These are phyloP conservation scores for Lithobates sylvaticus DNA, from an alignment of 2,797 vertebrate genomes.

Conservation along the genomic window DNA sequence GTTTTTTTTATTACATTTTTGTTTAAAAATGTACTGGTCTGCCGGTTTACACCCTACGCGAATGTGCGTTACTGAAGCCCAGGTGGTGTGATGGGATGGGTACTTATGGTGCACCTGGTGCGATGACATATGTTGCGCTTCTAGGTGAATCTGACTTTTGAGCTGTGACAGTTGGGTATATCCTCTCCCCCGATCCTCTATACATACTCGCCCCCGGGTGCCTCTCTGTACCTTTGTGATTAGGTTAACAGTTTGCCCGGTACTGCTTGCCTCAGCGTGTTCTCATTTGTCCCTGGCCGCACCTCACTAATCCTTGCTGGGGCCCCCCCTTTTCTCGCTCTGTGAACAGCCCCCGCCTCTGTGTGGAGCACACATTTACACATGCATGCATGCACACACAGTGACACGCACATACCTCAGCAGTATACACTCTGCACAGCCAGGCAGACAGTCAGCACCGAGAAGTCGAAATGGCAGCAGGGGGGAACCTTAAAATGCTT, in stretches of 20 bases:
- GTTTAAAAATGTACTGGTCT: too few species aligned
- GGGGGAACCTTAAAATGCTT: slow-evolving; percentile 43
- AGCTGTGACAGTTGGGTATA: slow-evolving; percentile 43
- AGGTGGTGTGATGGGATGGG: neutral
- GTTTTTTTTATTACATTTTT: too few species aligned
- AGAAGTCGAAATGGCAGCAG: slow-evolving; percentile 50
- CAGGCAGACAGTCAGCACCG: slow-evolving; percentile 26
- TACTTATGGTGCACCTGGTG: neutral
- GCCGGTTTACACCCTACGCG: neutral
- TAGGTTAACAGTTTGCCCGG: slow-evolving; percentile 53
- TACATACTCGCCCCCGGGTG: slow-evolving; percentile 22
- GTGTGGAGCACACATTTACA: slow-evolving; percentile 56
- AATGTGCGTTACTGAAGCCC: neutral
- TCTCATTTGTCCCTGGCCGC: slow-evolving; percentile 52
- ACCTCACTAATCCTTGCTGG: slow-evolving; percentile 55
- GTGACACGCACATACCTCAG: slow-evolving; percentile 38
- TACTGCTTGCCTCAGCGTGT: slow-evolving; percentile 57
- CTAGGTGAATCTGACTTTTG: slow-evolving; percentile 13
- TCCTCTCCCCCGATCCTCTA: slow-evolving; percentile 6
- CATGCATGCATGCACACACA: slow-evolving; percentile 60
- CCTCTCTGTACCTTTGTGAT: slow-evolving; percentile 42
- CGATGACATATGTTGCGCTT: neutral
- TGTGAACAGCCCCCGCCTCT: slow-evolving; percentile 46
- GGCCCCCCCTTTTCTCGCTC: slow-evolving; percentile 25
- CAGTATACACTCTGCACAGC: slow-evolving; percentile 21